Percentiles rank a stretch among this genome's conserved stretches.
phyloP scores from a whole-genome alignment of 2,888 invertebrate species.

The Hesperia comma region DNA sequence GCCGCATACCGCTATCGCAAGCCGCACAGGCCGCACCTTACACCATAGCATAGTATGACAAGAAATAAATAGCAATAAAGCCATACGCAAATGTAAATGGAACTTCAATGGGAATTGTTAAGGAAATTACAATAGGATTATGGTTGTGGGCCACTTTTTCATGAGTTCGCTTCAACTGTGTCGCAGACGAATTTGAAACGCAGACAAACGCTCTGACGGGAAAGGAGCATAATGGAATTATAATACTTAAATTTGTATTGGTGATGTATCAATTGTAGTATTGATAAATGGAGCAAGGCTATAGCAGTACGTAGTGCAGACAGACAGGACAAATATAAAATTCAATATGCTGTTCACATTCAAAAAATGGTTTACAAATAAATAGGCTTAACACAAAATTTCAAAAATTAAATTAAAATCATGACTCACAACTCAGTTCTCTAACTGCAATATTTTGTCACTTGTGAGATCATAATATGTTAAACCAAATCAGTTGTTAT shows the following conservation, averaged over 20 bases:
- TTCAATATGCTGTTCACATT: no score
- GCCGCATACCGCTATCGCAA: not conserved
- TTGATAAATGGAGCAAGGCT: no score
- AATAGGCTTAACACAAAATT: no score
- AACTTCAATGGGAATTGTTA: constrained; percentile 30
- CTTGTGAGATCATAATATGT: no score
- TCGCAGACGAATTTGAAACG: not conserved
- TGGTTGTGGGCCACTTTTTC: constrained; percentile 9
- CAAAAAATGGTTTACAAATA: no score
- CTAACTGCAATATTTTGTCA: no score
- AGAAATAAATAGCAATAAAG: constrained; percentile 34
- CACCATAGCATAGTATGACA: not conserved
- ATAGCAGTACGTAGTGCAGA: no score
- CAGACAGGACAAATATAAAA: no score
- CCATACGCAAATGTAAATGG: constrained; percentile 33
- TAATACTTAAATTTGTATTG: not conserved
- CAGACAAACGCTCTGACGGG: not conserved
- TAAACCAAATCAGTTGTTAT: no score
- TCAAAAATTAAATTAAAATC: no score
- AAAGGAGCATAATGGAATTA: not conserved
- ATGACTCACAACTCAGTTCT: no score
- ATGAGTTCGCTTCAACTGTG: not conserved
- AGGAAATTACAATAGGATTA: constrained; percentile 15
- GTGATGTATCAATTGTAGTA: no score
- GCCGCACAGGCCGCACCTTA: not conserved